Base-by-base conservation (phyloP, 1,140 invertebrate genomes). In the Drosophila bocki region DNA sequence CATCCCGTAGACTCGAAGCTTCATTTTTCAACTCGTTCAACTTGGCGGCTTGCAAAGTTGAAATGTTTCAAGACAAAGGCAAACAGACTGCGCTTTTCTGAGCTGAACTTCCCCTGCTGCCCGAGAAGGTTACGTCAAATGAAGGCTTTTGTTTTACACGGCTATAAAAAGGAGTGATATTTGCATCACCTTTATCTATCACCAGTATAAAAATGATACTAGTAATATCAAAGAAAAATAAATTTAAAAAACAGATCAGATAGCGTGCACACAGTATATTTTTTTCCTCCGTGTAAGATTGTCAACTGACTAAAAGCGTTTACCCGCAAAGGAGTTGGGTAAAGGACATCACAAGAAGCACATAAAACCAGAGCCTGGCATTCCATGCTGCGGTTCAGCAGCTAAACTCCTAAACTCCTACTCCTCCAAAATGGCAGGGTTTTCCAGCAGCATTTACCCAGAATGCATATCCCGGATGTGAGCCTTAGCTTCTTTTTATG, bases 31-130 rank as follows among this genome's bases (percentile, higher is more conserved):
- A 75, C 51, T 62, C 74, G 50, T 50, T 45, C 54, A 67, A 74
- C 51, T 60, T 77, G 65, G 47, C 60, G 60, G 58, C 37, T 80
- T 68, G 51, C 76, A 54, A 56, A 75, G 67, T 65, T 76, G 65
- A 58, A 62, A 58, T 53, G 37, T 62, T 82, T 82, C 42, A 82
- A 78, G 80, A 75, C 77, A 60, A 82, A 56, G 51, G 82, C 67
- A 87, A 87, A 87, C 83, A 87, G 59, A 76, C 69, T 86, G 79
- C 65, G 83, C 82, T 87, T 86, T 86, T 81, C 39, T 50, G 26
- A 35, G 15, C 47, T 45, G 13, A n/a, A 41, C 26, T n/a, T 44
- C 26, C 15, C 17, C 22, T 11, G 8, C 26, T 6, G 32, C 32
- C 9, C 7, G 5, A 3, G 2, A 8, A 41, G 39, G 44, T 81